These are phyloP conservation scores for Palythoa heliodiscus DNA, from an alignment of 92 coral and sea anemone species.

Conservation along the genomic window DNA sequence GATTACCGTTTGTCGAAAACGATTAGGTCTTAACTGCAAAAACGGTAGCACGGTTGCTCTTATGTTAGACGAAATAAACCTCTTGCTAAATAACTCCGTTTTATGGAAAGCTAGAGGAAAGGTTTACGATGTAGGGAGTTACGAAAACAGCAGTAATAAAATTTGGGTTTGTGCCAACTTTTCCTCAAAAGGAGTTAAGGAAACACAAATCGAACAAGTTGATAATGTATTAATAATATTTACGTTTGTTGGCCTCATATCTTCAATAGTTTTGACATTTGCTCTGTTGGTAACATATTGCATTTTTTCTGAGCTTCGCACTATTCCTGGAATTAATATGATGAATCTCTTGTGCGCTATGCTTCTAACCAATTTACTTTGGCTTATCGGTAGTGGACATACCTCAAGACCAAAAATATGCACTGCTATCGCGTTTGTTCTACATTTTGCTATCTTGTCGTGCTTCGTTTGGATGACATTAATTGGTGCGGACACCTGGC, in stretches of 20 bases:
- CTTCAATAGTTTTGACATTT: slow-evolving; percentile 45
- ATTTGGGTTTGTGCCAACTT: slow-evolving; percentile 66
- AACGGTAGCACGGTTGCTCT: slow-evolving; percentile 39
- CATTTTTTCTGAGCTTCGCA: slow-evolving; percentile 60
- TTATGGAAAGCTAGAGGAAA: slow-evolving; percentile 42
- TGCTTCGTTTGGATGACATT: no score
- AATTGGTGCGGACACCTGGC: no score
- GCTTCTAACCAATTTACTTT: slow-evolving; percentile 46
- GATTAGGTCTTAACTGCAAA: slow-evolving; percentile 46
- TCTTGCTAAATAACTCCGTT: slow-evolving; percentile 41
- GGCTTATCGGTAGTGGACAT: slow-evolving; percentile 59
- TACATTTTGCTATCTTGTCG: no score
- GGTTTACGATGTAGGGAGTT: slow-evolving; percentile 28
- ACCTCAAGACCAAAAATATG: slow-evolving; percentile 35
- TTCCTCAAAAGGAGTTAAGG: slow-evolving; percentile 5
- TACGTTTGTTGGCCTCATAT: slow-evolving; percentile 48
- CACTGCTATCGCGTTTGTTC: slow-evolving; percentile 39
- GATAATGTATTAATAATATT: slow-evolving; percentile 1
- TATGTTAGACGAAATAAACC: slow-evolving; percentile 23
- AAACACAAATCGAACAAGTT: no score
- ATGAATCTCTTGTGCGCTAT: slow-evolving; percentile 52
- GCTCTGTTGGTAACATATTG: slow-evolving; percentile 55
- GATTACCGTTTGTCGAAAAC: no score
- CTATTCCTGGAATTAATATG: slow-evolving; percentile 65
- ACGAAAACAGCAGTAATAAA: slow-evolving; percentile 36